Conservation (phyloP, 2,113 vertebrate genomes). For the Cairina moschata region DNA sequence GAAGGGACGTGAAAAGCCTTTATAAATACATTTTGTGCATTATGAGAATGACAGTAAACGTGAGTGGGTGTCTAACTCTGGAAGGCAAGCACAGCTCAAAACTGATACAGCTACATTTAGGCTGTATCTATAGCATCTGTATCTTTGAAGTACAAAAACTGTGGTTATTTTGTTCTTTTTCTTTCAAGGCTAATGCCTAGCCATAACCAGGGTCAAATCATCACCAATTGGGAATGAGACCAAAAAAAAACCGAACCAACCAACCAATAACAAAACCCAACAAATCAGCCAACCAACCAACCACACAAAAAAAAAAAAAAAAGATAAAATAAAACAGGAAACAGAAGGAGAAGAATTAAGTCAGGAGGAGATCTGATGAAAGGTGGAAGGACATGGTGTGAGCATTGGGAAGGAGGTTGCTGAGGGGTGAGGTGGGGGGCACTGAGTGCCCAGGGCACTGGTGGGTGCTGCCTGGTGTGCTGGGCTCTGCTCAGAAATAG, state of each 20-base stretch:
- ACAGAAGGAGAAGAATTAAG: background rate
- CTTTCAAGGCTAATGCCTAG: background rate
- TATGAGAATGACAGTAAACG: background rate
- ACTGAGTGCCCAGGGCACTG: background rate
- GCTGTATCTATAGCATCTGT: background rate
- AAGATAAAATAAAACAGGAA: background rate
- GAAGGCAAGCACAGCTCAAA: background rate
- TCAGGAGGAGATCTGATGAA: background rate
- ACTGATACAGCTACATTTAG: background rate
- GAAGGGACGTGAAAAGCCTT: background rate
- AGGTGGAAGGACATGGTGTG: background rate
- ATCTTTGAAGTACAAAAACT: background rate
- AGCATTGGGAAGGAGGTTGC: background rate
- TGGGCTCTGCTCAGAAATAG: background rate
- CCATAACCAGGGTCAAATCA: background rate
- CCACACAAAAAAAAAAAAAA: too few relatives aligned
- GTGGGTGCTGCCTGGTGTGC: background rate
- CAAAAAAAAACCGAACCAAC: background rate
- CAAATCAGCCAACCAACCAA: too few relatives aligned
- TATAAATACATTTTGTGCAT: background rate
- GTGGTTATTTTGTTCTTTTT: background rate
- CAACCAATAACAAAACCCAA: too few relatives aligned
- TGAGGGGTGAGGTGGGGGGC: background rate
- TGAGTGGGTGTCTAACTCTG: background rate
- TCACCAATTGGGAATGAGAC: fast-evolving